A percentile compares a stretch with the other conserved stretches of the same genome.
These are phyloP conservation scores for Noturus placidus DNA, from an alignment of 2,113 vertebrate species.

Conservation along the genomic window DNA sequence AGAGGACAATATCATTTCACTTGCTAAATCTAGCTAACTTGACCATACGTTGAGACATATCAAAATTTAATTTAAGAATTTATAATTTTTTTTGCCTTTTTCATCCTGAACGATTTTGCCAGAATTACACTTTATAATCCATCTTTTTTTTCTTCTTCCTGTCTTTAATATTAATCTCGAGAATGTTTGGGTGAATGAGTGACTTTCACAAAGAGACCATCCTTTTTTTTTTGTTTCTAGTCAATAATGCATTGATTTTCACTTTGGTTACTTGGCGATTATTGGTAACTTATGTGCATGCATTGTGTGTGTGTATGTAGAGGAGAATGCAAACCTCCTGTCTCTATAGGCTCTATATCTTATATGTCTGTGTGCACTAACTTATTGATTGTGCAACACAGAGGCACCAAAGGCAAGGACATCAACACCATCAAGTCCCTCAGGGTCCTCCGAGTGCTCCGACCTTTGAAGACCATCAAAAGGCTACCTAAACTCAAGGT, in stretches of 20 bases:
- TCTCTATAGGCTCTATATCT: neutral
- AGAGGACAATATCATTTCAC: neutral
- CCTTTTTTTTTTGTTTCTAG: slow-evolving; percentile 19
- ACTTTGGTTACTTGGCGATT: neutral
- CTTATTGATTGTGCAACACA: slow-evolving; percentile 69
- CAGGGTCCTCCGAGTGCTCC: slow-evolving; percentile 87
- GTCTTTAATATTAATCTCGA: neutral
- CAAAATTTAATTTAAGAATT: neutral
- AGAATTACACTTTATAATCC: neutral
- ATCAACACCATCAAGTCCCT: slow-evolving; percentile 99
- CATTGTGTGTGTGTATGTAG: neutral
- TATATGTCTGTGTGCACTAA: slow-evolving; percentile 49
- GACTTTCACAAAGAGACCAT: slow-evolving; percentile 23
- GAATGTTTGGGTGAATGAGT: neutral
- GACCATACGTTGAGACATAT: neutral
- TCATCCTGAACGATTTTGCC: neutral
- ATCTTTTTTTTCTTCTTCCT: neutral
- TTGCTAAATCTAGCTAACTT: neutral
- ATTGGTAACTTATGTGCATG: slow-evolving; percentile 25
- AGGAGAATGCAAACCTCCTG: neutral
- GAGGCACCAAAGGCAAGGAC: slow-evolving; percentile 97
- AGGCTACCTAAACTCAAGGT: slow-evolving; percentile 96
- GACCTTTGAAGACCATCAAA: slow-evolving; percentile 97
- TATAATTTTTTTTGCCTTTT: neutral
- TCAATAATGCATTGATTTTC: slow-evolving; percentile 8